Evolutionary conservation across 2,113 vertebrate species (phyloP).

Genomic region (Penelope pileata): DNA sequence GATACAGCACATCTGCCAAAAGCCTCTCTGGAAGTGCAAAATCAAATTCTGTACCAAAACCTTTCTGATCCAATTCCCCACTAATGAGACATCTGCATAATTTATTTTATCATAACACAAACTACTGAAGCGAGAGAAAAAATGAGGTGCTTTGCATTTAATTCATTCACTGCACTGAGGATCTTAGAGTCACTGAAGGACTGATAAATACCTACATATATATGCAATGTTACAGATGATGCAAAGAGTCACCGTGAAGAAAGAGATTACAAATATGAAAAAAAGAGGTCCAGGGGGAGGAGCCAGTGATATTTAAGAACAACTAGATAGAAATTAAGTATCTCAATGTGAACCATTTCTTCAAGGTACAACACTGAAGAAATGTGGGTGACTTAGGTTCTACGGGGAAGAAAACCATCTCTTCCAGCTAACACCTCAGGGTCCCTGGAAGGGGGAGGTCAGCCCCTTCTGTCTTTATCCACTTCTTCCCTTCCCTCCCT

Average conservation of each 20-base stretch:
- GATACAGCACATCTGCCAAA: not conserved
- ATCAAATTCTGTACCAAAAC: not conserved
- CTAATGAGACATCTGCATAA: not conserved
- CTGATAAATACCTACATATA: not conserved
- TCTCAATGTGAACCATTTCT: not conserved
- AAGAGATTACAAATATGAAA: not conserved
- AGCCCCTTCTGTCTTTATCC: not conserved
- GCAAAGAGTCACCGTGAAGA: rapidly evolving
- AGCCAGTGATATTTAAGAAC: not conserved
- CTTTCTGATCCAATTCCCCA: not conserved
- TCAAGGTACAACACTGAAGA: not conserved
- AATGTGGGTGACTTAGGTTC: rapidly evolving
- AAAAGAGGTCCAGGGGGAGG: not conserved
- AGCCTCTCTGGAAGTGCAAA: not conserved
- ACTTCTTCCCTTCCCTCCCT: not conserved
- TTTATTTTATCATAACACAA: not conserved
- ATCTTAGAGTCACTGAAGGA: not conserved
- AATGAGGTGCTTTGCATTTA: not conserved
- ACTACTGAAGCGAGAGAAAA: not conserved
- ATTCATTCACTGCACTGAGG: not conserved
- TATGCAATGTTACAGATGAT: not conserved
- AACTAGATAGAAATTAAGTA: rapidly evolving
- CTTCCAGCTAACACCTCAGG: not conserved
- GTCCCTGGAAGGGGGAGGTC: not conserved
- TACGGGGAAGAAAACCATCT: not conserved